phyloP scores from a whole-genome alignment of 1,140 invertebrate genomes.

The Micrasema minimum region DNA sequence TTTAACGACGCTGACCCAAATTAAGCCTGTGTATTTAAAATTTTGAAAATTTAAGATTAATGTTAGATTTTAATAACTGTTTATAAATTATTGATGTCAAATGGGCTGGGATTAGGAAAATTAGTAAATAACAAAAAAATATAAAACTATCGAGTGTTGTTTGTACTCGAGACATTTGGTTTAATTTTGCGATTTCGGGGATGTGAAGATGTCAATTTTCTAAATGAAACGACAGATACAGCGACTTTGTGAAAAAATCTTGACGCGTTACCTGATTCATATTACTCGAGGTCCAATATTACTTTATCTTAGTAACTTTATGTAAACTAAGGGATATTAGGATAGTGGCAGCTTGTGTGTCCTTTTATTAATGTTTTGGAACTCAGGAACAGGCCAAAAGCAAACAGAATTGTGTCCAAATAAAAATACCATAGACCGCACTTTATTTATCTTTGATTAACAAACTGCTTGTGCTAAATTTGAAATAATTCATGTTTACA shows the following conservation, averaged over 20 bases:
- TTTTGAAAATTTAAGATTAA: conserved; percentile 3
- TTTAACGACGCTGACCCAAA: conserved; percentile 6
- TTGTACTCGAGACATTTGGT: no score
- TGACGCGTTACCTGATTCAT: conserved; percentile 51
- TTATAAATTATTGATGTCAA: conserved; percentile 41
- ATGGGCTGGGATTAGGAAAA: conserved; percentile 35
- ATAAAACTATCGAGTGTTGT: no score
- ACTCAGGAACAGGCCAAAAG: background rate
- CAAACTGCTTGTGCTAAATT: no score
- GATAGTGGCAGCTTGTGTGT: background rate
- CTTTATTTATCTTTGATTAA: no score
- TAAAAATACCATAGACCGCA: background rate
- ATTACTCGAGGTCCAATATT: conserved; percentile 52
- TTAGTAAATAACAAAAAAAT: no score
- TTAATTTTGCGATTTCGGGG: conserved; percentile 35
- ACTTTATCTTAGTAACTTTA: conserved; percentile 39
- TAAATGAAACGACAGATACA: conserved; percentile 7
- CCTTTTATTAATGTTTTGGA: background rate
- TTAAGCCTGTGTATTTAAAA: conserved; percentile 18
- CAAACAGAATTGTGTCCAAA: conserved; percentile 12
- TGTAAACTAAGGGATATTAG: no score
- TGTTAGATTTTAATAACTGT: conserved; percentile 15
- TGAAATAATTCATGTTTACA: background rate
- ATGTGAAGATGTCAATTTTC: conserved; percentile 29
- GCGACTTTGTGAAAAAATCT: conserved; percentile 43